Evolutionary conservation across 1,140 invertebrate species (phyloP).

Genomic region (Arion vulgaris): DNA sequence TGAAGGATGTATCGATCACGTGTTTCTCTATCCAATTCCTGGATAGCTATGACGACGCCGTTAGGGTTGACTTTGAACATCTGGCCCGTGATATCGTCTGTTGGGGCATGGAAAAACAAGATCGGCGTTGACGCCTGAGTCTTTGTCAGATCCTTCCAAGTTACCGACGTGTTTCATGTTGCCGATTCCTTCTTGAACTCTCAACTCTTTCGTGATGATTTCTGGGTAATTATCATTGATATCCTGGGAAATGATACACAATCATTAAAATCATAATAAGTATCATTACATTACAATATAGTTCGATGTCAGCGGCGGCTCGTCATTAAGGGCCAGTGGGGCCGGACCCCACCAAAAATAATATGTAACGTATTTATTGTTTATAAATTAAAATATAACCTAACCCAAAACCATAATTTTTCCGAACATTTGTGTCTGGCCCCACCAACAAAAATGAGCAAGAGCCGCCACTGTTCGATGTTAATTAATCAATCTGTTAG

Average conservation of each 20-base stretch:
- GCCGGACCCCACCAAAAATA: no score
- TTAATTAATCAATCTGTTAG: no score
- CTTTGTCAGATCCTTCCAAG: constrained; percentile 92
- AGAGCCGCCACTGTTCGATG: no score
- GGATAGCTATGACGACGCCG: constrained; percentile 36
- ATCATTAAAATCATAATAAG: neutral
- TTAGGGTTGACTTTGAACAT: constrained; percentile 41
- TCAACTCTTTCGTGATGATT: constrained; percentile 40
- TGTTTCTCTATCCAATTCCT: constrained; percentile 42
- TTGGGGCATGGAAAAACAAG: constrained; percentile 78
- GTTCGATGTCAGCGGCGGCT: no score
- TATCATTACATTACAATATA: no score
- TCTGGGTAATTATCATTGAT: constrained; percentile 60
- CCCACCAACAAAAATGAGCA: no score
- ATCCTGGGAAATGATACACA: constrained; percentile 37
- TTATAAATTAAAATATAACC: no score
- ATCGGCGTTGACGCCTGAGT: constrained; percentile 86
- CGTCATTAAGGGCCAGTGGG: no score
- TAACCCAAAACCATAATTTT: no score
- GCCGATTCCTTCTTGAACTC: constrained; percentile 80
- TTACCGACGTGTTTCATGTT: constrained; percentile 82
- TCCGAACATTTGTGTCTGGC: no score
- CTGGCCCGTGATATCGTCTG: constrained; percentile 79
- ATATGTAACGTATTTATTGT: no score
- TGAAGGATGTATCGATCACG: constrained; percentile 47